A percentile compares a stretch with the other conserved stretches of the same genome.
Conservation (phyloP, 2,113 vertebrate genomes). For the Progne subis region DNA sequence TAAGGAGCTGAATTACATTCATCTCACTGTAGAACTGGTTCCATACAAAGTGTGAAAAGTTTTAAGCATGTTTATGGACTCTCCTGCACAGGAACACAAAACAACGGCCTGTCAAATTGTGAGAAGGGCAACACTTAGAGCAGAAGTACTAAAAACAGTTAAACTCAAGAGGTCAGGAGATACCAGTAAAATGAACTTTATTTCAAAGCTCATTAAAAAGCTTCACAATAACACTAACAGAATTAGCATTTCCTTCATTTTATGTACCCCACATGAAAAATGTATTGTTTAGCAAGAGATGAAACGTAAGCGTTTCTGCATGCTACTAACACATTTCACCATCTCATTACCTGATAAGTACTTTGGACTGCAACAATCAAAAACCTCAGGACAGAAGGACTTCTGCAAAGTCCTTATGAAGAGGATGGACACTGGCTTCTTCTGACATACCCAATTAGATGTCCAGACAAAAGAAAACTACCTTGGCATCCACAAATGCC, state of each 20-base stretch:
- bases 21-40: not conserved
- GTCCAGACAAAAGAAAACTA: constrained; percentile 75
- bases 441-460: constrained; percentile 67
- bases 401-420: constrained; percentile 60
- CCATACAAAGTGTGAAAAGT: not conserved
- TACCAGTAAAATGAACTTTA: constrained; percentile 79
- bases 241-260: constrained; percentile 64
- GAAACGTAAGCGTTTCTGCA: constrained; percentile 68
- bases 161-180: not conserved
- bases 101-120: not conserved
- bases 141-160: not conserved
- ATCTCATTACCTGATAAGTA: constrained; percentile 38
- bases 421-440: constrained; percentile 22
- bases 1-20: not conserved
- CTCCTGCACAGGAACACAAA: not conserved
- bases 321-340: constrained; percentile 77
- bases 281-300: constrained; percentile 63
- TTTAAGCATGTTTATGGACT: not conserved
- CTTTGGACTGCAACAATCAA: constrained; percentile 65
- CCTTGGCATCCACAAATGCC: constrained; percentile 78
- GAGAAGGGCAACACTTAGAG: not conserved
- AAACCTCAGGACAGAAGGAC: constrained; percentile 18
- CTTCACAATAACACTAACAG: constrained; percentile 74
- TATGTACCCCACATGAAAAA: constrained; percentile 66
- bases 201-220: constrained; percentile 79